Conservation (phyloP, 1,140 invertebrate species). For the Solenopsis fugax region DNA sequence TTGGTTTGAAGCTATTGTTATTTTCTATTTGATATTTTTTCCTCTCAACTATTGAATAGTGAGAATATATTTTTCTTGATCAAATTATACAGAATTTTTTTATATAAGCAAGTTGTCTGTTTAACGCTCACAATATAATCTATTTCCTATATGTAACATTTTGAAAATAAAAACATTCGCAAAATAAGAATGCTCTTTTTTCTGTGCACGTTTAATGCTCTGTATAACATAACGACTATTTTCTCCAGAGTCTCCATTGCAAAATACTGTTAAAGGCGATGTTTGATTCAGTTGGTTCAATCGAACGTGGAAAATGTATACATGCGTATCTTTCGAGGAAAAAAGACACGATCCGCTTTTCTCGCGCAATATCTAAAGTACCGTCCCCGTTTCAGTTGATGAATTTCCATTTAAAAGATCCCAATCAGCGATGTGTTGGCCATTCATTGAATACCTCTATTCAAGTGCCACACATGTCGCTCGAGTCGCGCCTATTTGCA, state of each 20-base stretch:
- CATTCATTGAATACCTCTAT: slow-evolving; percentile 32
- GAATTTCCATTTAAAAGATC: slow-evolving; percentile 57
- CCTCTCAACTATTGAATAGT: no score
- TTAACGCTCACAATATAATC: no score
- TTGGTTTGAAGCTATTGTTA: no score
- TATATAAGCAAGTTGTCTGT: no score
- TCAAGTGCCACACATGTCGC: background rate
- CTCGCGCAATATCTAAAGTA: slow-evolving; percentile 22
- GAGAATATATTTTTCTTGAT: no score
- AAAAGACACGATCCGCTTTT: background rate
- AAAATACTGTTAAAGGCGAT: background rate
- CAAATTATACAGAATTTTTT: no score
- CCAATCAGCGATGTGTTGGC: slow-evolving; percentile 42
- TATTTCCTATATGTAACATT: no score
- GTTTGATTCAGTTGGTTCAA: background rate
- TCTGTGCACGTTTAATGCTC: background rate
- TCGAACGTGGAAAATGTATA: background rate
- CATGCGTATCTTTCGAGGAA: background rate
- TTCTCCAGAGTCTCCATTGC: background rate
- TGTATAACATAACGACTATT: background rate
- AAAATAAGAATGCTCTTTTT: background rate
- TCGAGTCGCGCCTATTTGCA: slow-evolving; percentile 24
- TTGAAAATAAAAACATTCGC: no score
- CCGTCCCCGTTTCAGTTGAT: background rate
- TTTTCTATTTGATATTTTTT: no score